Evolutionary conservation across 2,888 invertebrate genomes (phyloP), one percentile per base, ranked within the genome.

Genomic region (Eilema griseolum): DNA sequence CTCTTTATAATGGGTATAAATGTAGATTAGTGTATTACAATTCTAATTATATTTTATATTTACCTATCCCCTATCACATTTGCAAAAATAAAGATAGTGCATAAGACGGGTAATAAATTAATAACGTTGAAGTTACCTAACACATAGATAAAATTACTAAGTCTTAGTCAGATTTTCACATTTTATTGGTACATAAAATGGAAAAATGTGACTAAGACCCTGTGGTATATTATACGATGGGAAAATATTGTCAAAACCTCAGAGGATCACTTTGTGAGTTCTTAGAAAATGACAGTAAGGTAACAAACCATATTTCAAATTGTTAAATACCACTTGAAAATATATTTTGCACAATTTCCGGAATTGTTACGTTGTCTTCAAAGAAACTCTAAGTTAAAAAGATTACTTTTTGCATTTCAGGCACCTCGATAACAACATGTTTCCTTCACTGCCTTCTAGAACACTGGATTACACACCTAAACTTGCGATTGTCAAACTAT

Each of bases 361-460:
- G 46, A 46, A n/a, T 52, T 52, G 10, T 8, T 8, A 52, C 2
- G 5, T 46, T 46, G 46, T 4, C 1, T 46, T 16, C 46, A 46
- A 20, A 46, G 7, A 52, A n/a, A 52, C 7, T 52, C 5, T 1
- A 20, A 52, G 1, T 10, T 52, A 52, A 2, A 16, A 12, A 59
- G 7, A 14, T 11, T 8, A 0, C 3, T 41, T 24, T 61, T 66
- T 8, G 2, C 59, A 78, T 95, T 94, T 63, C 90, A 98, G 98
- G 74, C 97, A 97, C 85, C 88, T 98, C 79, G 97, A 98, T 86
- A 97, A 96, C 82, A 98, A 98, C 86, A 96, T 96, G 90, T 96
- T 98, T 72, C 96, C 96, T 57, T 96, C 96, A 75, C 87, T 98
- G 65, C 97, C 97, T 3, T 95, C 96, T 0, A 96, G 97, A 73